These are phyloP conservation scores for Berghia stephanieae DNA, from an alignment of 1,140 invertebrate genomes.

Conservation along the genomic window DNA sequence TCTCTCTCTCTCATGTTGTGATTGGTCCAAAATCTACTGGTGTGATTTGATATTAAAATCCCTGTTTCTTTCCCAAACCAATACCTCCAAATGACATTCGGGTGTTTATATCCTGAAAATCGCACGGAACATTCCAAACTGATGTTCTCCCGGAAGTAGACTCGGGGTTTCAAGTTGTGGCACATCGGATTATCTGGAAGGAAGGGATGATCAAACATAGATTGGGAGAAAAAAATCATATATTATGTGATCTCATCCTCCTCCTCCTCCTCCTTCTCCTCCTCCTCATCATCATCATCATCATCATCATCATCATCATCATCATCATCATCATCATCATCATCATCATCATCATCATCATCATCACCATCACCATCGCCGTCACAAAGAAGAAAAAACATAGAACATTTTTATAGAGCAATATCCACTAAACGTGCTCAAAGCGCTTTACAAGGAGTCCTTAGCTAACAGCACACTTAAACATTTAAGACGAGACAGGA, in stretches of 20 bases:
- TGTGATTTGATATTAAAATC: too few relatives aligned
- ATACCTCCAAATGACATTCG: slow-evolving; percentile 1
- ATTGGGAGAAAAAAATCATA: too few relatives aligned
- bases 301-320: not conserved
- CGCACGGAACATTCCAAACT: slow-evolving; percentile 19
- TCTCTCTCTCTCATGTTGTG: not conserved
- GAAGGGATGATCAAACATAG: not conserved
- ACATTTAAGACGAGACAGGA: too few relatives aligned
- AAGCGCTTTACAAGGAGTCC: too few relatives aligned
- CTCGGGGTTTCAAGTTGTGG: slow-evolving; percentile 18
- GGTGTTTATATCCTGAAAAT: slow-evolving; percentile 16
- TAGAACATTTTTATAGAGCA: too few relatives aligned
- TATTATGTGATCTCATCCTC: too few relatives aligned
- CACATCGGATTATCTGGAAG: slow-evolving; percentile 5
- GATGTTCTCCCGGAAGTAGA: slow-evolving; percentile 22
- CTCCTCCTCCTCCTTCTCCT: too few relatives aligned
- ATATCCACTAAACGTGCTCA: too few relatives aligned
- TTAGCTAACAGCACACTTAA: too few relatives aligned
- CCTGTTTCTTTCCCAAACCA: not conserved
- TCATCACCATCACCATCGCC: slow-evolving; percentile 4
- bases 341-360: slow-evolving; percentile 28
- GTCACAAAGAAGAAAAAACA: too few relatives aligned
- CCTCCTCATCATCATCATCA: too few relatives aligned
- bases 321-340: not conserved
- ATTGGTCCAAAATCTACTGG: not conserved